A percentile compares a stretch with the other conserved stretches of the same genome.
These are phyloP conservation scores for Salticus scenicus DNA, from an alignment of 2,888 invertebrate species.

Conservation along the genomic window DNA sequence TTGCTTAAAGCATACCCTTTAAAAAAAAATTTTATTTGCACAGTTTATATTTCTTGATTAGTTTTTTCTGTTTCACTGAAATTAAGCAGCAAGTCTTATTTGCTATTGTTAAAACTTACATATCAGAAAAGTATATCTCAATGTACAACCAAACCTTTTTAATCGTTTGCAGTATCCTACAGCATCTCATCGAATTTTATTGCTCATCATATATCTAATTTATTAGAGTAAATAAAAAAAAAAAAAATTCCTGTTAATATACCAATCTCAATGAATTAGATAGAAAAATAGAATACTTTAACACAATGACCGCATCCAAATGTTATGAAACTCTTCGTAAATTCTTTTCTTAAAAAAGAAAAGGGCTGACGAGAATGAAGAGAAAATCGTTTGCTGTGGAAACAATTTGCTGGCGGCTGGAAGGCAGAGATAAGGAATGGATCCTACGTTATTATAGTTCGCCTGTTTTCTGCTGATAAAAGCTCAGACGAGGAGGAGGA, in stretches of 20 bases:
- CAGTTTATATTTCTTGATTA: too few relatives aligned
- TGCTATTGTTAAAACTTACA: too few relatives aligned
- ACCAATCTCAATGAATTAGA: not conserved
- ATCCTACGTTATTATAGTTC: not conserved
- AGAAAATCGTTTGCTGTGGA: slow-evolving; percentile 22
- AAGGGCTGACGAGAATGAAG: slow-evolving; percentile 3
- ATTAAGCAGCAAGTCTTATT: too few relatives aligned
- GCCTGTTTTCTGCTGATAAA: slow-evolving; percentile 54
- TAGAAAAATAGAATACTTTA: slow-evolving; percentile 2
- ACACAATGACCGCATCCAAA: not conserved
- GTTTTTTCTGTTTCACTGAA: too few relatives aligned
- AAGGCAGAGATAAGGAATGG: slow-evolving; percentile 36
- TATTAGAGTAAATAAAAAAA: not conserved
- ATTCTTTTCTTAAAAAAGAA: not conserved
- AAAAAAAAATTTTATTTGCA: too few relatives aligned
- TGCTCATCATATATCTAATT: not conserved
- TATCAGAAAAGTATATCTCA: too few relatives aligned
- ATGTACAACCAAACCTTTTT: too few relatives aligned
- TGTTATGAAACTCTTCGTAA: not conserved
- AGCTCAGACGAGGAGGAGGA: not conserved
- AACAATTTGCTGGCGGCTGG: slow-evolving; percentile 39
- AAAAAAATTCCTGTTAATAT: not conserved
- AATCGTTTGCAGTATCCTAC: too few relatives aligned
- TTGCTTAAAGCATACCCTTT: too few relatives aligned
- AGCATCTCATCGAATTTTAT: not conserved